Percentiles rank a stretch among this genome's conserved stretches.
These are phyloP conservation scores for Tetrax tetrax DNA, from an alignment of 2,113 vertebrate genomes.

Conservation along the genomic window DNA sequence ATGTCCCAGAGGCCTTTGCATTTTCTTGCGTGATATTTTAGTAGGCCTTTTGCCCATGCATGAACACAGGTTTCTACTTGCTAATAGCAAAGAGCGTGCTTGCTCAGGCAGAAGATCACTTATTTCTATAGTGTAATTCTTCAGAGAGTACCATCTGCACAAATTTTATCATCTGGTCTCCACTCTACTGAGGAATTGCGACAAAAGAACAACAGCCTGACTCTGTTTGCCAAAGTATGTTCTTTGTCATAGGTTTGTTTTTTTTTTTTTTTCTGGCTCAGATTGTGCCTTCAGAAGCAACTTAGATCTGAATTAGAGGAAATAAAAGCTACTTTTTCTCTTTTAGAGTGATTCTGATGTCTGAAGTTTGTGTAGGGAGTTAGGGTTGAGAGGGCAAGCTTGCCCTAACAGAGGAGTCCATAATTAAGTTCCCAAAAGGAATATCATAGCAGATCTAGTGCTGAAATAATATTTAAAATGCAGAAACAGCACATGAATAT, in stretches of 20 bases:
- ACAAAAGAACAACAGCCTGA: background rate
- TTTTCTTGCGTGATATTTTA: background rate
- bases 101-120: background rate
- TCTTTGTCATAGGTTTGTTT: background rate
- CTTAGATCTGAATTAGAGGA: background rate
- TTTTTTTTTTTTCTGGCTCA: background rate
- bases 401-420: background rate
- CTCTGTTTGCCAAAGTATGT: background rate
- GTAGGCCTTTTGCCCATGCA: background rate
- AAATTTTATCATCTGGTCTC: background rate
- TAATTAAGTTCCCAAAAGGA: background rate
- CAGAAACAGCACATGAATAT: background rate
- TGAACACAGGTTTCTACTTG: background rate
- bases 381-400: background rate
- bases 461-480: background rate
- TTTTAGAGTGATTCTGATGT: background rate
- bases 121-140: background rate
- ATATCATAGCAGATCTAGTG: background rate
- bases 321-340: background rate
- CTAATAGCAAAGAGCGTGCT: background rate
- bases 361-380: background rate
- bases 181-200: background rate
- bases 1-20: background rate
- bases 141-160: background rate
- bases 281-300: background rate